Percentiles rank a stretch among this genome's conserved stretches.
Evolutionary conservation across 2,113 vertebrate genomes (phyloP).

Genomic region (Hiodon alosoides): DNA sequence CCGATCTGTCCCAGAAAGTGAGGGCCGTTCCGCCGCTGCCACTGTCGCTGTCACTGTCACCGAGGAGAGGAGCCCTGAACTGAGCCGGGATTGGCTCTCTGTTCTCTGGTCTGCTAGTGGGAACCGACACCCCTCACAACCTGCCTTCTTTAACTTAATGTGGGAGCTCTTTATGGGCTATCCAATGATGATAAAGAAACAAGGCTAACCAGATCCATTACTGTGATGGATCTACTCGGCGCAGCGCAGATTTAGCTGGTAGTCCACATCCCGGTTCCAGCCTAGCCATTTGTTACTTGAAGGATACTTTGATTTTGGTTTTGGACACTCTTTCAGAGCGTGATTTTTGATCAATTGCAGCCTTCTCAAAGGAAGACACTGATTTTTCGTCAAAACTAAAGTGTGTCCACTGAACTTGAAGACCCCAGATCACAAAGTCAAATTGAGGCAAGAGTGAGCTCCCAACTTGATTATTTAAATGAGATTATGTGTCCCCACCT

Average conservation of each 20-base stretch:
- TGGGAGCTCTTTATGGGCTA: not conserved
- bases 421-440: no score
- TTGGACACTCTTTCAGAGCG: no score
- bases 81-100: conserved; percentile 57
- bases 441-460: no score
- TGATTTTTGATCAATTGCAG: no score
- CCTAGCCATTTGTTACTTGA: no score
- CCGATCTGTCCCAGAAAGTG: conserved; percentile 60
- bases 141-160: not conserved
- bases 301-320: no score
- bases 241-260: not conserved
- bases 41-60: conserved; percentile 27
- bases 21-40: conserved; percentile 42
- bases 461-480: no score
- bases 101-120: conserved; percentile 29
- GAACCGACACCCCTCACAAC: conserved; percentile 22
- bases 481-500: no score
- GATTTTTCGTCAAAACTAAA: no score
- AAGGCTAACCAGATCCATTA: not conserved
- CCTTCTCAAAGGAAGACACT: no score
- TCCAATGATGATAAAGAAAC: not conserved
- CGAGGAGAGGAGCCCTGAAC: conserved; percentile 27
- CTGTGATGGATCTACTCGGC: not conserved
- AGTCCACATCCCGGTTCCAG: not conserved
- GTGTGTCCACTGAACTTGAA: no score